These are phyloP conservation scores for Conus canariensis DNA, from an alignment of 2,888 invertebrate genomes.

Conservation along the genomic window DNA sequence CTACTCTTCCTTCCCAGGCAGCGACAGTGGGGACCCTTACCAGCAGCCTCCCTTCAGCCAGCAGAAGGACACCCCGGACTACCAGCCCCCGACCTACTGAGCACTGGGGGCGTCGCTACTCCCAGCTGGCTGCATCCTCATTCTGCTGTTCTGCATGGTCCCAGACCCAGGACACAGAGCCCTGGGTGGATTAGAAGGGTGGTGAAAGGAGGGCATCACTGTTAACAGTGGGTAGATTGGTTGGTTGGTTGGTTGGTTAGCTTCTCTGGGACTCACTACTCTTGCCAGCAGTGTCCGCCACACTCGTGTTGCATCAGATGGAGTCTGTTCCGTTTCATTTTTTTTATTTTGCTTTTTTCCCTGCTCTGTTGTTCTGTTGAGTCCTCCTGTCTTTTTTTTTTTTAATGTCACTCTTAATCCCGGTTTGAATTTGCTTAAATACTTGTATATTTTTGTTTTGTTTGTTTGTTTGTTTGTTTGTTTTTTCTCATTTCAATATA, in stretches of 20 bases:
- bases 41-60: conserved; percentile 91
- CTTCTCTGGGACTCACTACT: conserved; percentile 3
- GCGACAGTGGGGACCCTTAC: conserved; percentile 88
- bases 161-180: neutral
- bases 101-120: neutral
- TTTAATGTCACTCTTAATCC: no score
- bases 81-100: conserved; percentile 79
- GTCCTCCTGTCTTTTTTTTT: neutral
- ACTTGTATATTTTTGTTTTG: neutral
- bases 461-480: neutral
- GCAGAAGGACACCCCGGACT: conserved; percentile 78
- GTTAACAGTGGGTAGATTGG: neutral
- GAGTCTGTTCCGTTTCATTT: neutral
- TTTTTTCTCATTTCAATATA: neutral
- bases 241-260: neutral
- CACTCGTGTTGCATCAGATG: neutral
- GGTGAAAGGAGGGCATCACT: neutral
- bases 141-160: neutral
- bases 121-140: neutral
- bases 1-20: conserved; percentile 92
- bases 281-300: neutral
- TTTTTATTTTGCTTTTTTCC: neutral
- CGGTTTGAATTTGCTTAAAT: no score
- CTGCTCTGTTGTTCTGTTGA: neutral
- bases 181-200: neutral